Base-by-base conservation (phyloP, 2,888 invertebrate genomes). In the Emesis russula region DNA sequence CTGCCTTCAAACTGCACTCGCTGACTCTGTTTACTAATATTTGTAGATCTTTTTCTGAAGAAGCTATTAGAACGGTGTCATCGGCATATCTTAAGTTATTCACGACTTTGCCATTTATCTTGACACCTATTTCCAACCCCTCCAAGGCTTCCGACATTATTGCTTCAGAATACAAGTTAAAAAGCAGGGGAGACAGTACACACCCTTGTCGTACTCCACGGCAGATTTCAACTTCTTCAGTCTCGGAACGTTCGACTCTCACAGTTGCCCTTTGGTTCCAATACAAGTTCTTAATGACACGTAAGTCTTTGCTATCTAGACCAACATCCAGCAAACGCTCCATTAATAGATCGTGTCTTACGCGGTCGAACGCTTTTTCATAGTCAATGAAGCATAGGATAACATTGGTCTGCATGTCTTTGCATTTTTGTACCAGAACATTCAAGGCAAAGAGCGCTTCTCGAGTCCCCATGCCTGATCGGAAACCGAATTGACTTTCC, bases 391-490 rank as follows among this genome's bases (percentile, higher is more conserved):
- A 87, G 63, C 87, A 87, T 53, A 89, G 15, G 48, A 70, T 78
- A 5, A 88, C 84, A 48, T 88, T 81, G 9, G 15, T 75, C 25
- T 89, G 83, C 87, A 87, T 87, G 41, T 90, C 86, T 63, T 68
- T 66, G 70, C 86, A 90, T 73, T 90, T 91, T 63, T 91, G 44
- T 1, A 44, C 44, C 9, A 44, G 44, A 7, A 86, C 85, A 25
- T 91, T 76, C 5, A 88, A 38, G 13, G 92, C 86, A 85, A 89
- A 89, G 36, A 87, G 84, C 15, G 84, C 85, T 76, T 91, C 87
- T 13, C 90, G 78, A 31, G 86, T 87, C 41, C 88, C 86, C 13
- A 90, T 48, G n/a, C 85, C 80, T 71, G 80, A 68, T 15, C 86
- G 81, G 68, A 90, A 90, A 73, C 90, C 90, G 66, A 90, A 90